phyloP scores from a whole-genome alignment of 2,888 invertebrate species.

The Furcula furcula region DNA sequence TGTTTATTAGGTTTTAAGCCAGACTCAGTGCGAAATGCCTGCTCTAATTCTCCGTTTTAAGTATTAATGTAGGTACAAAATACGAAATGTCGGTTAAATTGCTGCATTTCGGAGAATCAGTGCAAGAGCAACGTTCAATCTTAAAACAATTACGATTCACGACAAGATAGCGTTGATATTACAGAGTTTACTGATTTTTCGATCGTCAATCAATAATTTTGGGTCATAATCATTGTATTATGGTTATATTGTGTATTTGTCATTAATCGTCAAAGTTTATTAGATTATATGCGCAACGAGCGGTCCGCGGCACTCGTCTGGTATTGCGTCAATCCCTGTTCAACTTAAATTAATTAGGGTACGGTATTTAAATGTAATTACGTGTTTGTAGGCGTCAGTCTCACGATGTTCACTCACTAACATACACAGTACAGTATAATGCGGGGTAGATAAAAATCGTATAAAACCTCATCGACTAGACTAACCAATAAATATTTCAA shows the following conservation, averaged over 20 bases:
- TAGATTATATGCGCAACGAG: not conserved
- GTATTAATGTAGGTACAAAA: not conserved
- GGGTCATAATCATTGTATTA: too few relatives aligned
- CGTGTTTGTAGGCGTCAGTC: constrained; percentile 53
- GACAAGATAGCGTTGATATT: constrained; percentile 1
- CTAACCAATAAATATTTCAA: constrained; percentile 62
- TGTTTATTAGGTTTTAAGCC: constrained; percentile 49
- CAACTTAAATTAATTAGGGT: constrained; percentile 56
- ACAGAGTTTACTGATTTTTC: too few relatives aligned
- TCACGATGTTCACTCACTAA: constrained; percentile 46
- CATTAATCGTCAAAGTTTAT: too few relatives aligned
- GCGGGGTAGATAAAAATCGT: constrained; percentile 42
- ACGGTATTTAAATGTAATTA: constrained; percentile 34
- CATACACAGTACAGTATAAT: constrained; percentile 37
- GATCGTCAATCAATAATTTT: too few relatives aligned
- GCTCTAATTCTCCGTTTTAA: constrained; percentile 1
- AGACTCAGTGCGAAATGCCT: constrained; percentile 42
- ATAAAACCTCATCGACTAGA: constrained; percentile 67
- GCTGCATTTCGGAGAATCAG: too few relatives aligned
- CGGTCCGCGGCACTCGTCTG: constrained; percentile 35
- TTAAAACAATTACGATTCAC: constrained; percentile 11
- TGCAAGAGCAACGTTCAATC: too few relatives aligned
- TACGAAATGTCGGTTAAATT: too few relatives aligned
- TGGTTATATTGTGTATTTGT: too few relatives aligned
- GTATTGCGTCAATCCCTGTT: constrained; percentile 69